Conservation (phyloP, 2,113 vertebrate species). For the Coryphaenoides rupestris region DNA sequence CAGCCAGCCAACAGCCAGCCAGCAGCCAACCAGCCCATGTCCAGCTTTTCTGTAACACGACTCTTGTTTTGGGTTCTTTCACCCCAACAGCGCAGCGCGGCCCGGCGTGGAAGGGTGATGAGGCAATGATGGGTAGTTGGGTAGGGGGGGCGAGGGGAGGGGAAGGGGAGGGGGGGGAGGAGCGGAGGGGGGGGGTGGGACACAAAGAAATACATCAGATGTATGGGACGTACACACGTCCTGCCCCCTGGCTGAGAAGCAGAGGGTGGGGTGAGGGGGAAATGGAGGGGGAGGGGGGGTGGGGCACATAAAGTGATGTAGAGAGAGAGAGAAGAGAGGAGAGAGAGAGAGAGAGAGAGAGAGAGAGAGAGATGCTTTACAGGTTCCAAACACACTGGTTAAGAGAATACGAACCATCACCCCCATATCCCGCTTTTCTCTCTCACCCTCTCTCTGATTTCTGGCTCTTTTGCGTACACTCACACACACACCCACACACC, state of each 20-base stretch:
- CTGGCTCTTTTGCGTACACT: background rate
- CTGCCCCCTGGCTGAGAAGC: too few species aligned
- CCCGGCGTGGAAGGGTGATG: conserved; percentile 32
- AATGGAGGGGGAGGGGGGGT: too few species aligned
- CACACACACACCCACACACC: conserved; percentile 1
- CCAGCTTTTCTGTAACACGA: conserved; percentile 55
- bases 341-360: too few species aligned
- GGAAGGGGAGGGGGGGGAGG: background rate
- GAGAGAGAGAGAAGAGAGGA: too few species aligned
- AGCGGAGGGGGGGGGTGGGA: too few species aligned
- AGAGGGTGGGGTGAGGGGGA: too few species aligned
- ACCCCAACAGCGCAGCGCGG: conserved; percentile 26
- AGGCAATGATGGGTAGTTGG: background rate
- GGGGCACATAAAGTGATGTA: too few species aligned
- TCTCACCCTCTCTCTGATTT: background rate
- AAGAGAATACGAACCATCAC: background rate
- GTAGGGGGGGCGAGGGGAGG: too few species aligned
- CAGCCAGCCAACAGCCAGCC: conserved; percentile 16
- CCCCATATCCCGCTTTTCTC: background rate
- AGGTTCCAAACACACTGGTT: background rate
- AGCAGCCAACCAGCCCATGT: too few species aligned
- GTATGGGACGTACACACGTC: too few species aligned
- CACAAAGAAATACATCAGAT: too few species aligned
- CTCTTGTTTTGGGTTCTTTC: conserved; percentile 41
- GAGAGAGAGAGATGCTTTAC: conserved; percentile 1